Conservation (phyloP, 2,888 invertebrate genomes). For the Eupithecia dodoneata region DNA sequence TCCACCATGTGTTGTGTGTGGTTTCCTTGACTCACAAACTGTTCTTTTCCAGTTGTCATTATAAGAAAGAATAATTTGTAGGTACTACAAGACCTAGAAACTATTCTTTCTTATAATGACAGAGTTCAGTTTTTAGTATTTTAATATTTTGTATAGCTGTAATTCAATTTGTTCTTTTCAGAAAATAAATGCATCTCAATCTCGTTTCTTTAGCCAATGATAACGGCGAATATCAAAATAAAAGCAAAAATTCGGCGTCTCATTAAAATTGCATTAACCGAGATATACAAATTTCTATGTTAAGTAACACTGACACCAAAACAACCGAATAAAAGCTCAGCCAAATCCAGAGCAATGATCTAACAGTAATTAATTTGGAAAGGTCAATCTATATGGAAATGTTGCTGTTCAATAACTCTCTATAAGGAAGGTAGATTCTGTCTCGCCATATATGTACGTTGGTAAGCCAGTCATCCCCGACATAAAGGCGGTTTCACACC, state of each 20-base stretch:
- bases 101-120: background rate
- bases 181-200: background rate
- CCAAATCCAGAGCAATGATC: conserved; percentile 5
- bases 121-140: background rate
- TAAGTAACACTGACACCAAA: conserved; percentile 5
- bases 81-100: background rate
- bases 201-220: background rate
- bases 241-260: background rate
- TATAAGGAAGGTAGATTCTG: conserved; percentile 20
- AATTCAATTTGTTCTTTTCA: background rate
- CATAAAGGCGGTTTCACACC: background rate
- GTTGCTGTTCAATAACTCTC: conserved; percentile 21
- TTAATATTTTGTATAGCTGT: background rate
- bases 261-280: background rate
- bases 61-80: too few relatives aligned
- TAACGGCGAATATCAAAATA: background rate
- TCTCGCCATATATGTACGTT: conserved; percentile 12
- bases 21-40: background rate
- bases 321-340: background rate
- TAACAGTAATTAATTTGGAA: conserved; percentile 20
- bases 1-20: too few relatives aligned
- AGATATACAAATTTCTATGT: background rate
- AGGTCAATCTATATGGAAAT: conserved; percentile 31
- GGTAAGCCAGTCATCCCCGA: conserved; percentile 12
- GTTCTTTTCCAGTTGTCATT: background rate